Conservation (phyloP, 2,797 vertebrate genomes). For the Anniella stebbinsi region DNA sequence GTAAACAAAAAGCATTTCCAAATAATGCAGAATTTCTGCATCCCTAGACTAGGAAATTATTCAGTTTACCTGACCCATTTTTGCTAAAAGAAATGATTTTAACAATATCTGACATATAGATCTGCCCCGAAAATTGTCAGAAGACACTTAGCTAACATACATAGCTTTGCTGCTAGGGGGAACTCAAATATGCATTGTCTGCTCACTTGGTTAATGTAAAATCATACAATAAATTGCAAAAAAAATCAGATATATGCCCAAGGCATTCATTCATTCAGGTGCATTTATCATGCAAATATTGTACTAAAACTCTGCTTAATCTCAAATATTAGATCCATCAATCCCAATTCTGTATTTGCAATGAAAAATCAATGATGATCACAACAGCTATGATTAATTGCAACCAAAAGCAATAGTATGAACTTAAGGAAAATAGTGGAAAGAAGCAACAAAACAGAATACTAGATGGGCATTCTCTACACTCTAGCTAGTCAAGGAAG, state of each 20-base stretch:
- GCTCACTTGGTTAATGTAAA: conserved; percentile 4
- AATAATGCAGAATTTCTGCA: conserved; percentile 3
- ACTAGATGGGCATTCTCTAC: neutral
- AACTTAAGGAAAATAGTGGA: neutral
- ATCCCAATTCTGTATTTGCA: conserved; percentile 3
- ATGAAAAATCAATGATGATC: neutral
- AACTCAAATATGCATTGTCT: conserved; percentile 19
- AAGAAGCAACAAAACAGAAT: neutral
- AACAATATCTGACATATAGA: conserved; percentile 21
- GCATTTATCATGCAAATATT: conserved; percentile 32
- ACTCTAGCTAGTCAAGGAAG: neutral
- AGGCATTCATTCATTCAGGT: neutral
- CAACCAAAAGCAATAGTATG: conserved; percentile 1
- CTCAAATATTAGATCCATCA: neutral
- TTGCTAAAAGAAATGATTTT: conserved; percentile 32
- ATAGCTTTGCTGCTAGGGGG: conserved; percentile 15
- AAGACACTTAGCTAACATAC: conserved; percentile 6
- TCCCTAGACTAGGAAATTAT: conserved; percentile 18
- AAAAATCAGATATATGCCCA: neutral
- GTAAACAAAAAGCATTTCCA: conserved; percentile 19
- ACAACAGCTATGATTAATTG: neutral
- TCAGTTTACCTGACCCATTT: conserved; percentile 26
- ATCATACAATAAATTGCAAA: conserved; percentile 16
- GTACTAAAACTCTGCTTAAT: conserved; percentile 10
- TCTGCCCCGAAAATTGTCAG: conserved; percentile 22